phyloP scores from a whole-genome alignment of 1,140 invertebrate species.

The Heterodera schachtii region DNA sequence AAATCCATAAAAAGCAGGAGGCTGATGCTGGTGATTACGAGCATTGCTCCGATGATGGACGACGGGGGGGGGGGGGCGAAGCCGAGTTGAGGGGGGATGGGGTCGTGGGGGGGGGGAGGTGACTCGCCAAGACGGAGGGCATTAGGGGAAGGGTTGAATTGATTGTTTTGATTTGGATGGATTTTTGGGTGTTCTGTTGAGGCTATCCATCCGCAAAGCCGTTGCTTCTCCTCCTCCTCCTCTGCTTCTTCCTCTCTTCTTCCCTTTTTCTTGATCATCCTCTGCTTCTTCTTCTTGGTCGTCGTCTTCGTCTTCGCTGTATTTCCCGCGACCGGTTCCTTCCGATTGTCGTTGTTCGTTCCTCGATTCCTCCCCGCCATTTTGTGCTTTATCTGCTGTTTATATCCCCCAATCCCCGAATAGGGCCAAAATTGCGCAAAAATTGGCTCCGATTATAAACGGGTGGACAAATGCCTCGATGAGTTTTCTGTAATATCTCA shows the following conservation, averaged over 20 bases:
- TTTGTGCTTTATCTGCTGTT: not conserved
- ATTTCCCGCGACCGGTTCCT: slow-evolving; percentile 3
- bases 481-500: not conserved
- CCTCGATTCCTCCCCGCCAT: not conserved
- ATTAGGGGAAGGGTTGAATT: not conserved
- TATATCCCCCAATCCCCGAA: not conserved
- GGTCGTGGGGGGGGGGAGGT: not conserved
- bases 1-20: not conserved
- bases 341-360: not conserved
- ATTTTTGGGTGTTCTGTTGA: not conserved
- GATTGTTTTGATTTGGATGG: not conserved
- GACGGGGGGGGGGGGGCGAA: not conserved
- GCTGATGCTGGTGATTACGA: not conserved
- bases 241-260: not conserved
- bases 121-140: slow-evolving; percentile 1
- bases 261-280: no score
- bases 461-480: not conserved
- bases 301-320: not conserved
- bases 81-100: not conserved
- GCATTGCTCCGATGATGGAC: not conserved
- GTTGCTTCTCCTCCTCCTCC: not conserved
- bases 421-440: not conserved
- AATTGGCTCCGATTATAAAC: not conserved
- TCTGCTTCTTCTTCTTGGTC: not conserved
- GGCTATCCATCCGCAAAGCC: not conserved